A percentile compares a stretch with the other conserved stretches of the same genome.
These are phyloP conservation scores for Tuta absoluta DNA, from an alignment of 2,888 invertebrate species.

Conservation along the genomic window DNA sequence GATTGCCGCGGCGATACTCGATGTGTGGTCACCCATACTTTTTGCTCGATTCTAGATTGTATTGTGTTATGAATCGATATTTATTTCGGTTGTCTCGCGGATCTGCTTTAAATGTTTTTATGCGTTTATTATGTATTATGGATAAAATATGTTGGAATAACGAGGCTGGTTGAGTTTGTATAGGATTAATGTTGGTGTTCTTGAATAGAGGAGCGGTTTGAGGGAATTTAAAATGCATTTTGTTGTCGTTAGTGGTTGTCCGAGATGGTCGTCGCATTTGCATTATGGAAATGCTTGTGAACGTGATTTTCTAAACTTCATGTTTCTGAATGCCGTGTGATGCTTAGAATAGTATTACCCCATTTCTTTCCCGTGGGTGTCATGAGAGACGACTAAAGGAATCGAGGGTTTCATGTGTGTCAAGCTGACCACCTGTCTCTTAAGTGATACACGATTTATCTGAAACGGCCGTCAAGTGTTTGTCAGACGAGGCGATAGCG, in stretches of 20 bases:
- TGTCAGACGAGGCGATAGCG: no score
- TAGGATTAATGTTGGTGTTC: slow-evolving; percentile 56
- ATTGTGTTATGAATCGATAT: slow-evolving; percentile 78
- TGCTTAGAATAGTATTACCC: no score
- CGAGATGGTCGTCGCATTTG: slow-evolving; percentile 17
- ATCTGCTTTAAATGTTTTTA: slow-evolving; percentile 52
- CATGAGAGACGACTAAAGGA: no score
- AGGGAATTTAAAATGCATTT: slow-evolving; percentile 68
- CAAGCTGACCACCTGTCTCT: no score
- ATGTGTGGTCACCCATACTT: slow-evolving; percentile 72
- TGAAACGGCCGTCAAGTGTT: no score
- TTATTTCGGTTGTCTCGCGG: slow-evolving; percentile 67
- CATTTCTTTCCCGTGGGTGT: no score
- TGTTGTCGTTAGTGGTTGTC: slow-evolving; percentile 57
- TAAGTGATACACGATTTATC: no score
- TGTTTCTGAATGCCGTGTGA: not conserved
- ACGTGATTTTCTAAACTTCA: not conserved
- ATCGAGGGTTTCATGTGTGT: no score
- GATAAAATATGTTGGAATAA: slow-evolving; percentile 34
- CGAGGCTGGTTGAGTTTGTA: slow-evolving; percentile 39
- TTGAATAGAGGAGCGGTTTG: slow-evolving; percentile 23
- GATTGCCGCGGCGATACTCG: slow-evolving; percentile 59
- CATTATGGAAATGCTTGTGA: slow-evolving; percentile 12
- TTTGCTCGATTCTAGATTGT: slow-evolving; percentile 69
- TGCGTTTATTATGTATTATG: slow-evolving; percentile 54